Evolutionary conservation across 2,797 vertebrate genomes (phyloP), one percentile per base, ranked within the genome.

Genomic region (Molossus alvarezi): DNA sequence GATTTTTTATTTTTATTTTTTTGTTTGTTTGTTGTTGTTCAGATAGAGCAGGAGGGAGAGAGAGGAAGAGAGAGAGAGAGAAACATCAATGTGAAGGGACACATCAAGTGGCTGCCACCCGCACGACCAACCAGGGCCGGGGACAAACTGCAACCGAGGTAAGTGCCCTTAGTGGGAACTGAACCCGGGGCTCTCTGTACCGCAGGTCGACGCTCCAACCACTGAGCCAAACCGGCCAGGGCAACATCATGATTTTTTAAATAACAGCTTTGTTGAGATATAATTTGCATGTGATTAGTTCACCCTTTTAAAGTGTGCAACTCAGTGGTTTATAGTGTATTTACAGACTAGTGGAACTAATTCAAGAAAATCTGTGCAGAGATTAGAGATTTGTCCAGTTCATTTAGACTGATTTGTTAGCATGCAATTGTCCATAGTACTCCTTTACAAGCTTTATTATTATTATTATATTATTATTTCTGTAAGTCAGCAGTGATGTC

Each of bases 261-360:
- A 95, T 72, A 37, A 73, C 53, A 85, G 51, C 29, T 75, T 94
- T 60, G 53, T 48, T 88, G 65, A 89, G 58, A 96, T n/a, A 45
- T 13, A 94, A 91, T 73, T 71, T 37, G 48, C 37, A 55, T 9
- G 23, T 21, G 29, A 20, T n/a, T 79, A 76, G 25, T 76, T 84
- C 37, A 45, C 5, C 37, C 41, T 62, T 60, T 84, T 58, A 65
- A 77, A 90, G 48, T 67, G 2, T 55, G 23, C 9, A 75, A 7
- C 51, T 69, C 37, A 76, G 7, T 48, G 21, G 14, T 86, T 51
- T 95, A 51, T 51, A 55, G 9, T 23, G n/a, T 41, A 82, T 81
- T 82, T 57, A 80, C 27, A 72, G 69, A 67, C 72, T 82, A 23
- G 85, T 45, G 10, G 71, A 83, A 87, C 10, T 33, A 21, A 89